These are phyloP conservation scores for Galagoides demidoff DNA, from an alignment of 2,797 vertebrate genomes.

Conservation along the genomic window DNA sequence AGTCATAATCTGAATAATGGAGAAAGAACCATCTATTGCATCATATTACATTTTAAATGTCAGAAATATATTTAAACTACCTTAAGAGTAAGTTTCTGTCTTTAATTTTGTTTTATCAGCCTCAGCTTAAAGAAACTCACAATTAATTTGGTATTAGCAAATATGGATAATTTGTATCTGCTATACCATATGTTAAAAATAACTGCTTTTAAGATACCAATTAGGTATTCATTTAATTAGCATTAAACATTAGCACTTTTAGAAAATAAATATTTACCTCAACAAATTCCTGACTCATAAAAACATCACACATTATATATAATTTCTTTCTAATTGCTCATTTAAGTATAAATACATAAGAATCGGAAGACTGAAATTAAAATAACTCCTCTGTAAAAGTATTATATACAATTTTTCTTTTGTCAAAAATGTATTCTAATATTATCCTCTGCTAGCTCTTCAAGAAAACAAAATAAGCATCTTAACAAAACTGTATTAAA, in stretches of 20 bases:
- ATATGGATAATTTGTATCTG: background rate
- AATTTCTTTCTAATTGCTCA: conserved; percentile 25
- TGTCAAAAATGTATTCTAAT: conserved; percentile 14
- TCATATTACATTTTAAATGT: conserved; percentile 54
- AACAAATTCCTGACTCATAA: conserved; percentile 17
- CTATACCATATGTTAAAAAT: conserved; percentile 39
- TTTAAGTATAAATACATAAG: background rate
- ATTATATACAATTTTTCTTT: conserved; percentile 4
- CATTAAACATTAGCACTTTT: conserved; percentile 17
- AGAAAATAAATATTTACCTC: conserved; percentile 35
- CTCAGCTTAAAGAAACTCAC: background rate
- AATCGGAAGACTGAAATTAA: conserved; percentile 45
- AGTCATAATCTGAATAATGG: conserved; percentile 80
- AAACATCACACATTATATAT: conserved; percentile 6
- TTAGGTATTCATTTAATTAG: conserved; percentile 32
- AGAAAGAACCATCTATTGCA: conserved; percentile 71
- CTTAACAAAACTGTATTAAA: conserved; percentile 12
- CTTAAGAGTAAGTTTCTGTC: conserved; percentile 48
- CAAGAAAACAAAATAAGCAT: conserved; percentile 31
- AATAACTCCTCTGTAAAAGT: conserved; percentile 33
- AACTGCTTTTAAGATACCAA: conserved; percentile 41
- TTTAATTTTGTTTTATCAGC: conserved; percentile 30
- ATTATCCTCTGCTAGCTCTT: conserved; percentile 5
- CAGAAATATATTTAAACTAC: conserved; percentile 58
- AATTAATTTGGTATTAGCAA: background rate